Conservation (phyloP, 2,113 vertebrate species). For the Salvelinus namaycush region DNA sequence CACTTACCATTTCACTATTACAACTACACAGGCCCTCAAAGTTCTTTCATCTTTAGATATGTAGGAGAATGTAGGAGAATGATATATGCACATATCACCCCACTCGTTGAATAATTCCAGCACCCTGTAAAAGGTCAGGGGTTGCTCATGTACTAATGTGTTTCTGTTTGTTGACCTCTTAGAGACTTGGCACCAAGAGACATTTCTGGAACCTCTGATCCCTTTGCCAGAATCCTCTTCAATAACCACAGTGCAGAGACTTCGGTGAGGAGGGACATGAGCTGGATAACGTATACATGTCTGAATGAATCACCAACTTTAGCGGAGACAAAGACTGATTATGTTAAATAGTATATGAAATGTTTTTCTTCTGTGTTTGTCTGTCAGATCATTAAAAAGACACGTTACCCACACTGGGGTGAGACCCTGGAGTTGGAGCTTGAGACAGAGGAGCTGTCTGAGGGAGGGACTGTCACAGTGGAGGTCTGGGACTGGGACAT, state of each 20-base stretch:
- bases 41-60: slow-evolving; percentile 1
- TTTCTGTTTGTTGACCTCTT: slow-evolving; percentile 25
- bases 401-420: slow-evolving; percentile 87
- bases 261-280: slow-evolving; percentile 74
- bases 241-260: slow-evolving; percentile 83
- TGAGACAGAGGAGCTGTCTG: slow-evolving; percentile 54
- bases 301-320: background rate
- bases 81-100: background rate
- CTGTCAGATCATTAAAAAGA: slow-evolving; percentile 87
- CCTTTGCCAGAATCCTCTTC: slow-evolving; percentile 83
- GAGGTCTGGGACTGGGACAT: slow-evolving; percentile 95
- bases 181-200: slow-evolving; percentile 89
- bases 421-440: slow-evolving; percentile 83
- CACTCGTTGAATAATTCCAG: background rate
- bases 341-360: background rate
- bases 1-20: too few species aligned
- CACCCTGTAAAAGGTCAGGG: background rate
- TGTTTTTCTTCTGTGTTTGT: background rate
- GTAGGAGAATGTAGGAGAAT: slow-evolving; percentile 7
- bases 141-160: slow-evolving; percentile 3
- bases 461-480: slow-evolving; percentile 68
- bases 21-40: too few species aligned
- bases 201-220: slow-evolving; percentile 86
- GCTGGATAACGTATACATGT: background rate
- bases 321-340: background rate